These are phyloP conservation scores for Leuciscus idus DNA, from an alignment of 2,113 vertebrate genomes.

Conservation along the genomic window DNA sequence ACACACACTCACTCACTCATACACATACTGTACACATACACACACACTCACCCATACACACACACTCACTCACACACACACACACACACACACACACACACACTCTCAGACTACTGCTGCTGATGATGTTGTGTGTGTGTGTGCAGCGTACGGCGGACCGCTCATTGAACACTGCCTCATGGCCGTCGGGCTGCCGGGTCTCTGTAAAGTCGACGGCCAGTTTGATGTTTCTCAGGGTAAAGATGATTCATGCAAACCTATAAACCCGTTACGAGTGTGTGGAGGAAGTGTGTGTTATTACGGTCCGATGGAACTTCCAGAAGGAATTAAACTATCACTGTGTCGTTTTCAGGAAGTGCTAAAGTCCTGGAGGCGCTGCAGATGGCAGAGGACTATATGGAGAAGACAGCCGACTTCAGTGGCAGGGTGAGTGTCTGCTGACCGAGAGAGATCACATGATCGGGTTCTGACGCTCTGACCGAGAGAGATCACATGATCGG, in stretches of 20 bases:
- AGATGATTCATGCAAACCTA: not conserved
- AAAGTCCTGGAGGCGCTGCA: conserved; percentile 85
- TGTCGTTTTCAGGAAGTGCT: conserved; percentile 64
- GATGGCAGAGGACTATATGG: conserved; percentile 89
- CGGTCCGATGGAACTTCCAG: not conserved
- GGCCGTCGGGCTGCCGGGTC: conserved; percentile 82
- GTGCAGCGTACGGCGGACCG: conserved; percentile 87
- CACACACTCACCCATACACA: too few species aligned
- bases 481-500: too few species aligned
- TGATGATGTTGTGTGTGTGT: not conserved
- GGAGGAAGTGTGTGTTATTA: not conserved
- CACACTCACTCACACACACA: too few species aligned
- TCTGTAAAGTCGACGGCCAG: conserved; percentile 81
- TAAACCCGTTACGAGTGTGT: not conserved
- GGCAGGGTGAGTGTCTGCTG: conserved; percentile 80
- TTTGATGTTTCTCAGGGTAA: conserved; percentile 76
- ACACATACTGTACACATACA: too few species aligned
- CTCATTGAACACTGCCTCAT: conserved; percentile 95
- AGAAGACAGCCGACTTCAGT: conserved; percentile 78
- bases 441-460: too few species aligned
- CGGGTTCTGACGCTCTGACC: too few species aligned
- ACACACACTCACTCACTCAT: not conserved
- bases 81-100: not conserved
- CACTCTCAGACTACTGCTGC: not conserved
- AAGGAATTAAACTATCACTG: not conserved